A percentile compares a stretch with the other conserved stretches of the same genome.
These are phyloP conservation scores for Pantala flavescens DNA, from an alignment of 1,140 invertebrate genomes.

Conservation along the genomic window DNA sequence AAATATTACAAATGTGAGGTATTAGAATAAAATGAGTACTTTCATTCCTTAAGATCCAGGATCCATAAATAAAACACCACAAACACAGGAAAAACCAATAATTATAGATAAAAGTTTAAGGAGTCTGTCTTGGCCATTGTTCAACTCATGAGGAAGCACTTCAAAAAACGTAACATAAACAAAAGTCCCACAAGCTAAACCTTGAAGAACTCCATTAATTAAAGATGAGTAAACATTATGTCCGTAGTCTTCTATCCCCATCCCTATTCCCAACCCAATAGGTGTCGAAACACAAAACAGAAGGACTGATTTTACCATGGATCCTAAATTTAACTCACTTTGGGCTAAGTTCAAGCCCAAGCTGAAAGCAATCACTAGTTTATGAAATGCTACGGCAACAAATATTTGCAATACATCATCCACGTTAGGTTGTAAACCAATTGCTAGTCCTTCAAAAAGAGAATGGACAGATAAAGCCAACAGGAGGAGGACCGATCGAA, in stretches of 20 bases:
- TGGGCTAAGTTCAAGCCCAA: slow-evolving; percentile 50
- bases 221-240: slow-evolving; percentile 31
- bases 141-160: slow-evolving; percentile 44
- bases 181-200: slow-evolving; percentile 55
- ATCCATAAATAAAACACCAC: slow-evolving; percentile 32
- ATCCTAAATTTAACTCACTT: slow-evolving; percentile 34
- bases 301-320: slow-evolving; percentile 33
- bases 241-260: slow-evolving; percentile 31
- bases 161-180: slow-evolving; percentile 60
- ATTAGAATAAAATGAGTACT: too few species aligned
- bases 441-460: slow-evolving; percentile 47
- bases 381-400: slow-evolving; percentile 48
- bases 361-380: slow-evolving; percentile 49
- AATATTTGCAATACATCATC: slow-evolving; percentile 39
- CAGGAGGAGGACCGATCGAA: slow-evolving; percentile 38
- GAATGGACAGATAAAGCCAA: slow-evolving; percentile 44
- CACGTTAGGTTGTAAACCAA: slow-evolving; percentile 40
- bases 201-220: slow-evolving; percentile 43
- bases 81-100: slow-evolving; percentile 39
- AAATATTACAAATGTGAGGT: too few species aligned
- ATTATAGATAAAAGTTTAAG: slow-evolving; percentile 40
- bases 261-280: slow-evolving; percentile 38
- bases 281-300: slow-evolving; percentile 46
- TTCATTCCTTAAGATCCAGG: slow-evolving; percentile 19
- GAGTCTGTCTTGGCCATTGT: slow-evolving; percentile 33